Percentiles rank a stretch among this genome's conserved stretches.
Evolutionary conservation across 2,888 invertebrate genomes (phyloP).

Genomic region (Trichogramma dendrolimi): DNA sequence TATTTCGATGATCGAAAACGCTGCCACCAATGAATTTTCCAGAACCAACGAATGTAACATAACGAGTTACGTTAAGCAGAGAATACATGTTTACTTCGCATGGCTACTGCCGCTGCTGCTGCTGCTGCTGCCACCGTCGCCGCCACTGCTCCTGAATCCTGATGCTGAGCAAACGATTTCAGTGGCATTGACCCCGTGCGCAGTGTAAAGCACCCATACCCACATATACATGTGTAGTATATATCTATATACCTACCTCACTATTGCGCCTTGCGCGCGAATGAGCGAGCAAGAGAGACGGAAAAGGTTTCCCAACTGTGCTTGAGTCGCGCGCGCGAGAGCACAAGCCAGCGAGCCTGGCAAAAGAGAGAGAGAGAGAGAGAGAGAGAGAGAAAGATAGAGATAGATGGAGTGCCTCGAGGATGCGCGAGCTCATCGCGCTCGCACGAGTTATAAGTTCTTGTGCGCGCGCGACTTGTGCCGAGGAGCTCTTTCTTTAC

Average conservation of each 20-base stretch:
- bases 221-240: no score
- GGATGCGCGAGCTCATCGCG: constrained; percentile 7
- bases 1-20: no score
- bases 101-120: constrained; percentile 2
- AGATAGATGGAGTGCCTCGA: constrained; percentile 2
- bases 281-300: constrained; percentile 3
- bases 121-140: constrained; percentile 1
- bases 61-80: no score
- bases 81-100: no score
- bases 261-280: no score
- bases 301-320: neutral
- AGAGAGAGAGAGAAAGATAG: constrained; percentile 4
- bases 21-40: no score
- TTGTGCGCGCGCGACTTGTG: neutral
- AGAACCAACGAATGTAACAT: no score
- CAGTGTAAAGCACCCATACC: constrained; percentile 25
- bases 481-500: constrained; percentile 22
- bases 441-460: constrained; percentile 22
- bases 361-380: constrained; percentile 6
- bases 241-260: no score
- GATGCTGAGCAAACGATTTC: no score
- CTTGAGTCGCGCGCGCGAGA: neutral
- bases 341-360: constrained; percentile 1
- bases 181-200: constrained; percentile 31
- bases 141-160: no score